phyloP scores from a whole-genome alignment of 2,888 invertebrate species.

The Drosophila anomelani region DNA sequence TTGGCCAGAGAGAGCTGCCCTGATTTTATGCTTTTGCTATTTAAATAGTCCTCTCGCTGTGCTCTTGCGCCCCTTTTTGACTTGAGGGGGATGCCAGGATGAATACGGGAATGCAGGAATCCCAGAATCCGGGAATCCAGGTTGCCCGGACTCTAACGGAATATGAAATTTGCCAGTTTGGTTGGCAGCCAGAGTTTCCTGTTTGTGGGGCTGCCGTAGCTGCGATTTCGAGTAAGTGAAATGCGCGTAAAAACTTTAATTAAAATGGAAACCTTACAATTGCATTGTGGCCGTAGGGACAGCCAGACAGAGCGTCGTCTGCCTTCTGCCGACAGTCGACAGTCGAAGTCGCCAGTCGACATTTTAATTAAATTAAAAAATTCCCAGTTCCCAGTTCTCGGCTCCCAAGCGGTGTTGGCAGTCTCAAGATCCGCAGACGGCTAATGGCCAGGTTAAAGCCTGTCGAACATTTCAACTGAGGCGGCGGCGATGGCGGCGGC shows the following conservation, averaged over 20 bases:
- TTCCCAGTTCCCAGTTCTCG: slow-evolving; percentile 10
- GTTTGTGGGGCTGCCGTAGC: slow-evolving; percentile 47
- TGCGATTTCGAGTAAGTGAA: slow-evolving; percentile 63
- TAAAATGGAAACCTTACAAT: slow-evolving; percentile 78
- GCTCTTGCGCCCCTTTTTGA: slow-evolving; percentile 1
- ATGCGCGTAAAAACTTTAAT: slow-evolving; percentile 77
- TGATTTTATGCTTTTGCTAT: slow-evolving; percentile 55
- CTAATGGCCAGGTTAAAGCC: slow-evolving; percentile 39
- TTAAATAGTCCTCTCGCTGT: slow-evolving; percentile 59
- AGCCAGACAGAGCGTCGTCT: slow-evolving; percentile 25
- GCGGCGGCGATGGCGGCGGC: not conserved
- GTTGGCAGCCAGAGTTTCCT: slow-evolving; percentile 16
- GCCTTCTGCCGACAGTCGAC: not conserved
- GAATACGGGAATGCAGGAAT: not conserved
- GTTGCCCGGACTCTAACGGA: slow-evolving; percentile 53
- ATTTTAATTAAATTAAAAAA: slow-evolving; percentile 75
- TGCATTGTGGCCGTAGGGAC: slow-evolving; percentile 65
- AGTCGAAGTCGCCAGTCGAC: slow-evolving; percentile 40
- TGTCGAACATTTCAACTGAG: slow-evolving; percentile 41
- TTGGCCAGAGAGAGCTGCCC: not conserved
- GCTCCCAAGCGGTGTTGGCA: slow-evolving; percentile 16
- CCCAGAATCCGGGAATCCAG: slow-evolving; percentile 26
- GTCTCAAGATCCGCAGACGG: slow-evolving; percentile 33
- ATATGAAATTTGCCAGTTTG: slow-evolving; percentile 66
- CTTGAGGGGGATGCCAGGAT: not conserved